phyloP scores from a whole-genome alignment of 2,888 invertebrate genomes.

The Brassicogethes aeneus region DNA sequence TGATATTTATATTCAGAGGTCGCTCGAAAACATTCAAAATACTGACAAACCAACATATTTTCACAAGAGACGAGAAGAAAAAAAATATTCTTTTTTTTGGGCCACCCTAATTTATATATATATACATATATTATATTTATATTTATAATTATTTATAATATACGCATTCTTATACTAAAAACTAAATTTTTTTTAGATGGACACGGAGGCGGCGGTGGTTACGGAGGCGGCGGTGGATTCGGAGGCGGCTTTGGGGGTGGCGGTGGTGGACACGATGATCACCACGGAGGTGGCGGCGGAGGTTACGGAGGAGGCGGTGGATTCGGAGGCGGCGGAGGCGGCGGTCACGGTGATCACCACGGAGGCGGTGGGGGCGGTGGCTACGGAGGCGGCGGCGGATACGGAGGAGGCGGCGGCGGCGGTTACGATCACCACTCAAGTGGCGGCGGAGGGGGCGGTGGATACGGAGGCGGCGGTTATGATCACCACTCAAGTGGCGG shows the following conservation, averaged over 20 bases:
- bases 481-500: neutral
- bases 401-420: conserved; percentile 8
- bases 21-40: too few relatives aligned
- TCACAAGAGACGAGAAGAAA: too few relatives aligned
- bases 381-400: conserved; percentile 6
- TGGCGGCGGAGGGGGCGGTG: conserved; percentile 6
- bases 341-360: conserved; percentile 1
- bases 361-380: conserved; percentile 10
- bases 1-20: too few relatives aligned
- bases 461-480: conserved; percentile 7
- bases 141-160: too few relatives aligned
- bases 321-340: conserved; percentile 7
- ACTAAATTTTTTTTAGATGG: too few relatives aligned
- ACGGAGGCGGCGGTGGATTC: conserved; percentile 5
- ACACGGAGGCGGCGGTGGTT: conserved; percentile 2
- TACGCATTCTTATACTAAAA: too few relatives aligned
- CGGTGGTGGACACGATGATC: conserved; percentile 7
- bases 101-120: too few relatives aligned
- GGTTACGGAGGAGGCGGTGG: conserved; percentile 7
- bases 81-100: too few relatives aligned
- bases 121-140: too few relatives aligned
- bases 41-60: too few relatives aligned
- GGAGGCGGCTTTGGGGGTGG: conserved; percentile 4
- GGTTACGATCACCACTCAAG: conserved; percentile 3
- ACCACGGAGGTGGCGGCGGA: conserved; percentile 7